These are phyloP conservation scores for Cephus pygmeus DNA, from an alignment of 2,888 invertebrate species.

Conservation along the genomic window DNA sequence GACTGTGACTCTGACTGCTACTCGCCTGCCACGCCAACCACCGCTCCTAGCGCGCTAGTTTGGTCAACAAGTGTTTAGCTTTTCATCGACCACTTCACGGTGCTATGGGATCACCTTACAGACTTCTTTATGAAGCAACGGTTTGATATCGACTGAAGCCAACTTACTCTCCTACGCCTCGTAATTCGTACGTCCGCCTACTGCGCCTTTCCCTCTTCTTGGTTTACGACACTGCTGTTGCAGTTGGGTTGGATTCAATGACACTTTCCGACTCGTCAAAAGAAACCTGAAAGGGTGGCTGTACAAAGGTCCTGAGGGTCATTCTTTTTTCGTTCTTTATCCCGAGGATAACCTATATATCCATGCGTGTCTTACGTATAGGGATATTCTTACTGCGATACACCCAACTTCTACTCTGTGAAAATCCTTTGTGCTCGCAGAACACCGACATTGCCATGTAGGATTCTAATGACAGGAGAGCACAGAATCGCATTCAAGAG, in stretches of 20 bases:
- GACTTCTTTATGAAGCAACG: slow-evolving; percentile 15
- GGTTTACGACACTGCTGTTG: not conserved
- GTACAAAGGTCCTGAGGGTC: not conserved
- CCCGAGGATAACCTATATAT: not conserved
- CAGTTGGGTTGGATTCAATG: not conserved
- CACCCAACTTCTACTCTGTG: not conserved
- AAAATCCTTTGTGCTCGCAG: not conserved
- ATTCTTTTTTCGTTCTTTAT: not conserved
- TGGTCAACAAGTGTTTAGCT: slow-evolving; percentile 38
- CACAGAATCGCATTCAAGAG: not conserved
- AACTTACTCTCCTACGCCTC: not conserved
- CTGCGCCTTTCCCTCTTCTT: not conserved
- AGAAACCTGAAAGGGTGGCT: not conserved
- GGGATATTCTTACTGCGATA: not conserved
- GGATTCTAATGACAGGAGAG: not conserved
- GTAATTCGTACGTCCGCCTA: not conserved
- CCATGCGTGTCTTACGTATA: not conserved
- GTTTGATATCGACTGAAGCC: slow-evolving; percentile 24
- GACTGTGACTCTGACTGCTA: slow-evolving; percentile 40
- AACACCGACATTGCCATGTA: not conserved
- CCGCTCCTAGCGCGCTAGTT: slow-evolving; percentile 9
- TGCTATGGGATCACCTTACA: slow-evolving; percentile 27
- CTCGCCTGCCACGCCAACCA: not conserved
- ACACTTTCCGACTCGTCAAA: not conserved
- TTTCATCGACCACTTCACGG: slow-evolving; percentile 32